Base-by-base conservation (phyloP, 2,888 invertebrate genomes). In the Agriopis aurantiaria region DNA sequence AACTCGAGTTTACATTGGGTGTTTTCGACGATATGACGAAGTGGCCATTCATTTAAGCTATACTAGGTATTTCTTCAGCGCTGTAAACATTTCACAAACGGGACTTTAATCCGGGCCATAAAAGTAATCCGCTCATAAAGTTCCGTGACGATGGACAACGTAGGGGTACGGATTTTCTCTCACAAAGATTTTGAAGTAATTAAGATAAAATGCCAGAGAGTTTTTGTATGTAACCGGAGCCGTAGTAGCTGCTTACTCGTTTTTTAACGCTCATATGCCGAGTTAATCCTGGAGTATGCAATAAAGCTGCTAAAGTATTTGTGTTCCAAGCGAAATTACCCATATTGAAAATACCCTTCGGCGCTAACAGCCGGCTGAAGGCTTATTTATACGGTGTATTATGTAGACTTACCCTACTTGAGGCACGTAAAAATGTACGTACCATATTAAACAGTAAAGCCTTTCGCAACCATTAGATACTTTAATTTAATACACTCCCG, bases 61-160 rank as follows among this genome's bases (percentile, higher is more conserved):
- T 83, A 82, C 84, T 79, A 33, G 33, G 33, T 33, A 83, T 81
- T 85, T 88, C 87, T 89, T 86, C 83, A 83, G 77, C 82, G 88
- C 88, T 88, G 91, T 92, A 92, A 92, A 93, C 92, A 93, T 92
- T 91, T 91, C 90, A 87, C 88, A 90, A 93, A 91, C 89, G 90
- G 87, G 88, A 88, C 88, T 91, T 91, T 92, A 93, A 93, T 92
- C 93, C 92, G 81, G 86, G 85, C 88, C 91, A 92, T 94, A 93
- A 94, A 93, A 93, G 92, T 94, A 94, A 93, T 94, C 93, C 91
- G 86, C 89, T 90, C 93, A 92, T 94, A 93, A 94, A 94, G 89
- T 92, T 90, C 89, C 91, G 89, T 92, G 89, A 91, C 91, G 92
- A 93, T 93, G 93, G 93, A 93, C 93, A 92, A 89, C 92, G 89